Evolutionary conservation across 2,797 vertebrate species (phyloP).

Genomic region (Momotus momota): DNA sequence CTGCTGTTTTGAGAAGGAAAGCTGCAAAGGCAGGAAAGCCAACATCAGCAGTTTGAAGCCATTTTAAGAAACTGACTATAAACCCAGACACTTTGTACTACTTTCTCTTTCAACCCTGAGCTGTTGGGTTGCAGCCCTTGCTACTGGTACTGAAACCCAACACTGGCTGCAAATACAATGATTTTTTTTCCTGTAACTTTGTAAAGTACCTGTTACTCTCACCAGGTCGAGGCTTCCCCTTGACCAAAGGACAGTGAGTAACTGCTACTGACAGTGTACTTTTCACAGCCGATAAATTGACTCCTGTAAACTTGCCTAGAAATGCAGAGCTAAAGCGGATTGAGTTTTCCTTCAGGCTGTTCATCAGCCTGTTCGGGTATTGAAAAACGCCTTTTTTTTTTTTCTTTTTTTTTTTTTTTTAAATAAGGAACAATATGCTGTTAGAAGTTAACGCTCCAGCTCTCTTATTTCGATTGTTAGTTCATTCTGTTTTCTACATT

Average conservation of each 20-base stretch:
- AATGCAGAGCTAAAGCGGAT: neutral
- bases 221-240: neutral
- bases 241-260: neutral
- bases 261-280: neutral
- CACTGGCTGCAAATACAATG: neutral
- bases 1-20: neutral
- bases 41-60: neutral
- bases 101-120: neutral
- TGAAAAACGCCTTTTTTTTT: neutral
- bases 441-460: neutral
- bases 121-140: neutral
- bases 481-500: neutral
- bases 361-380: neutral
- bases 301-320: neutral
- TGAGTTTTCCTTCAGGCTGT: neutral
- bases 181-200: neutral
- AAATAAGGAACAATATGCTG: neutral
- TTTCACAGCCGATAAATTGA: fast-evolving
- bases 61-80: neutral
- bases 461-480: neutral
- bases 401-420: no score
- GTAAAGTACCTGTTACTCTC: neutral
- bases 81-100: neutral
- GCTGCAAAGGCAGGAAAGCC: neutral
- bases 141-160: neutral